Conservation (phyloP, 2,113 vertebrate genomes). For the Loxodonta africana region DNA sequence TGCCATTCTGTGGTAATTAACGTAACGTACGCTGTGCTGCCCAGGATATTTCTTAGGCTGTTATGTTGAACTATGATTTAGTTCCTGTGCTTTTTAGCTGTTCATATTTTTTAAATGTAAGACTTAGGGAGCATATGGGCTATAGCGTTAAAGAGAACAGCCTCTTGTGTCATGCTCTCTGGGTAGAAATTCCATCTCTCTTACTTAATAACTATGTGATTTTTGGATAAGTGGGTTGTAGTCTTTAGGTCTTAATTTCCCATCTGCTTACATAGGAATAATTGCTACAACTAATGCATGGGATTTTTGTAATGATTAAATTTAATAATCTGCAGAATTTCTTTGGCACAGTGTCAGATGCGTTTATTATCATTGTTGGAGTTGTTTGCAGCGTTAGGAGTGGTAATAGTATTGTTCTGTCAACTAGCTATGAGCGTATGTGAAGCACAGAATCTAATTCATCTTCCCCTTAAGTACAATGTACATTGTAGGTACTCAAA, state of each 20-base stretch:
- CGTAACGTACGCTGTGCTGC: background rate
- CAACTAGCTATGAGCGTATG: background rate
- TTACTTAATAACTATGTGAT: background rate
- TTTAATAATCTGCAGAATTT: background rate
- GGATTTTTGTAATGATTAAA: background rate
- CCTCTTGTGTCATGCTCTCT: background rate
- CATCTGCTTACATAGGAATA: background rate
- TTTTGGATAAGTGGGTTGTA: background rate
- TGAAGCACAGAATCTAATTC: background rate
- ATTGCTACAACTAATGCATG: background rate
- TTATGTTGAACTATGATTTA: background rate
- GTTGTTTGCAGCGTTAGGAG: conserved; percentile 6
- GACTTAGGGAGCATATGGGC: background rate
- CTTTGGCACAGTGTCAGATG: background rate
- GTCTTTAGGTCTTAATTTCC: background rate
- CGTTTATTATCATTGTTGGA: background rate
- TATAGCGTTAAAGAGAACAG: background rate
- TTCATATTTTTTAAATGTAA: background rate
- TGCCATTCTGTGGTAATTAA: background rate
- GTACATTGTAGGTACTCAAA: background rate
- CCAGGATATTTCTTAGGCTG: conserved; percentile 1
- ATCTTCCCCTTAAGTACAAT: background rate
- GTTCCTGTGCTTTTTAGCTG: background rate
- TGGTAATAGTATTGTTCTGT: background rate
- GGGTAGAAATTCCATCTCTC: background rate